These are phyloP conservation scores for Apus apus DNA, from an alignment of 2,113 vertebrate genomes.

Conservation along the genomic window DNA sequence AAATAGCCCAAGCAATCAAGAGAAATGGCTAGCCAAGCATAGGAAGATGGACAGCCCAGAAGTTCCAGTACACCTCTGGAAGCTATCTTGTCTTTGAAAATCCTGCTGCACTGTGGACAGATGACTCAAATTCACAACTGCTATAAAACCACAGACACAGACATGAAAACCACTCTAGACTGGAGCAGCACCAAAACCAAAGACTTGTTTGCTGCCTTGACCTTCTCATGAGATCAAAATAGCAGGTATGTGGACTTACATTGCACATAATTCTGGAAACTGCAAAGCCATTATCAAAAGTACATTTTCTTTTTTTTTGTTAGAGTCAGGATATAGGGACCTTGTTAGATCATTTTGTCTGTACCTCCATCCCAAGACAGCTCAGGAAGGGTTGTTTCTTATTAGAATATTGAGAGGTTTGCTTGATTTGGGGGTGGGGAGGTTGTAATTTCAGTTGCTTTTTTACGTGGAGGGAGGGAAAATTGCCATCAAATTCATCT, in stretches of 20 bases:
- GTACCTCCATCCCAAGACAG: not conserved
- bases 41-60: not conserved
- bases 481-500: not conserved
- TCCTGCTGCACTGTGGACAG: not conserved
- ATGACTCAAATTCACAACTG: not conserved
- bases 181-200: not conserved
- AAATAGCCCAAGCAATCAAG: not conserved
- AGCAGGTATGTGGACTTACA: not conserved
- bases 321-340: not conserved
- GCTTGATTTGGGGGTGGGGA: not conserved
- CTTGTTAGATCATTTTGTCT: not conserved
- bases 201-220: not conserved
- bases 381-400: not conserved
- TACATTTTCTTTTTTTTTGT: not conserved
- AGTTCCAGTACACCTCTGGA: not conserved
- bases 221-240: not conserved
- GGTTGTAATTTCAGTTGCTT: not conserved
- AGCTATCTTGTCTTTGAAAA: not conserved
- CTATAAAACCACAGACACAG: not conserved
- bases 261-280: not conserved
- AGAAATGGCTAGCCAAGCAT: not conserved
- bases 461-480: not conserved
- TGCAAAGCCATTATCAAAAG: not conserved
- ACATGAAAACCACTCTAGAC: not conserved
- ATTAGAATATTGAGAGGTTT: not conserved